Conservation (phyloP, 2,797 vertebrate species). For the Sebastolobus altivelis region DNA sequence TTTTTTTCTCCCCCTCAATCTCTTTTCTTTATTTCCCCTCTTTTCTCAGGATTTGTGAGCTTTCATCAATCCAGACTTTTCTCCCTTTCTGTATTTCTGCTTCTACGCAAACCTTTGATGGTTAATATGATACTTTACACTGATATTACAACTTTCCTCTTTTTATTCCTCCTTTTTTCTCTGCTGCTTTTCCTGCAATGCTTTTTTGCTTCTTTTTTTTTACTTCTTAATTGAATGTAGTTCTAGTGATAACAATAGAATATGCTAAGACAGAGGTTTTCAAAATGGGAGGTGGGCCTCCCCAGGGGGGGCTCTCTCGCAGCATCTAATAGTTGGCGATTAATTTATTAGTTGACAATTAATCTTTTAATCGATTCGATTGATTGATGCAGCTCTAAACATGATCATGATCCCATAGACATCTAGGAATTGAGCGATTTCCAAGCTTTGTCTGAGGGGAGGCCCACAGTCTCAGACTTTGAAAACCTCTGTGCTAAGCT, state of each 20-base stretch:
- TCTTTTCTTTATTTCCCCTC: conserved; percentile 32
- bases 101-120: conserved; percentile 47
- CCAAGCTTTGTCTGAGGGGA: too few relatives aligned
- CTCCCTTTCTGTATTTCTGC: conserved; percentile 45
- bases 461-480: not conserved
- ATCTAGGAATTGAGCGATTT: not conserved
- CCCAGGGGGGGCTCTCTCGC: too few relatives aligned
- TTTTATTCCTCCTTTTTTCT: not conserved
- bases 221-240: not conserved
- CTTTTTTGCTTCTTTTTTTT: not conserved
- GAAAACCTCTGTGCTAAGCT: not conserved
- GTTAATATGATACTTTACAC: conserved; percentile 51
- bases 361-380: too few relatives aligned
- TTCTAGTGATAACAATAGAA: not conserved
- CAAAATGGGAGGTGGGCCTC: too few relatives aligned
- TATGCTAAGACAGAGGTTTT: not conserved
- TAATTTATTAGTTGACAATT: too few relatives aligned
- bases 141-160: not conserved
- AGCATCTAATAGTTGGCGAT: too few relatives aligned
- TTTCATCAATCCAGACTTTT: conserved; percentile 57
- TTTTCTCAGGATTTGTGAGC: conserved; percentile 59
- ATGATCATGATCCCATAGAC: not conserved
- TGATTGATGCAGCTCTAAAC: not conserved
- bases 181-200: not conserved
- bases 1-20: conserved; percentile 10